Evolutionary conservation across 2,888 invertebrate genomes (phyloP).

Genomic region (Isotomurus palustris): DNA sequence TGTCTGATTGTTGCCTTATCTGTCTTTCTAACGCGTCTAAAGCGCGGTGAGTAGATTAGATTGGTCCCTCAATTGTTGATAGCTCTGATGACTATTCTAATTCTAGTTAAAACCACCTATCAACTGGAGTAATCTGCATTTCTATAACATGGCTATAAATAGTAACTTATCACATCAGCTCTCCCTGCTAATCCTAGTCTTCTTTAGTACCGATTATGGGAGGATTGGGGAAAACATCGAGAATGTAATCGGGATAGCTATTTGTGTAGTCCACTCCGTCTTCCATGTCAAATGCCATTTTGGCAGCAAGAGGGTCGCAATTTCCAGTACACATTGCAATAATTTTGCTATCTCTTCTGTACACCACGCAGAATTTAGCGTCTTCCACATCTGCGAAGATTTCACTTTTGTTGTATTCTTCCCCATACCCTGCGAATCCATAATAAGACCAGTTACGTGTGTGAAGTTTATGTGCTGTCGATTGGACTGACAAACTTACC

Average conservation of each 20-base stretch:
- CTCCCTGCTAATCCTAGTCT: too few species aligned
- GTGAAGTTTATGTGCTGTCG: too few species aligned
- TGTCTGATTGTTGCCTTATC: too few species aligned
- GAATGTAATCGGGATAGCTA: slow-evolving; percentile 41
- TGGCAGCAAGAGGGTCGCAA: slow-evolving; percentile 53
- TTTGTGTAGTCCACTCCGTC: slow-evolving; percentile 47
- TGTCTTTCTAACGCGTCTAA: too few species aligned
- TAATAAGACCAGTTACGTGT: too few species aligned
- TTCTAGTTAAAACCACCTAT: too few species aligned
- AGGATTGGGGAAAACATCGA: slow-evolving; percentile 33
- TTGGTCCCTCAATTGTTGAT: too few species aligned
- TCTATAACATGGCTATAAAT: too few species aligned
- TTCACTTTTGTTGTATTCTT: slow-evolving; percentile 62
- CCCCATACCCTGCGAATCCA: slow-evolving; percentile 70
- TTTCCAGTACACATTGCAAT: slow-evolving; percentile 53
- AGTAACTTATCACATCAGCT: too few species aligned
- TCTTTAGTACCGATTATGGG: slow-evolving; percentile 31
- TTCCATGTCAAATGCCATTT: slow-evolving; percentile 47
- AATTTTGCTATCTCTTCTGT: slow-evolving; percentile 49
- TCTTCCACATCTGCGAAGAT: slow-evolving; percentile 73
- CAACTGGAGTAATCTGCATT: too few species aligned
- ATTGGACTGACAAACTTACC: slow-evolving; percentile 53
- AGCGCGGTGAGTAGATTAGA: too few species aligned
- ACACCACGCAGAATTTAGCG: slow-evolving; percentile 56
- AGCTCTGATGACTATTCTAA: too few species aligned